A percentile compares a stretch with the other conserved stretches of the same genome.
Evolutionary conservation across 1,140 invertebrate genomes (phyloP).

Genomic region (Hesperophylax magnus): DNA sequence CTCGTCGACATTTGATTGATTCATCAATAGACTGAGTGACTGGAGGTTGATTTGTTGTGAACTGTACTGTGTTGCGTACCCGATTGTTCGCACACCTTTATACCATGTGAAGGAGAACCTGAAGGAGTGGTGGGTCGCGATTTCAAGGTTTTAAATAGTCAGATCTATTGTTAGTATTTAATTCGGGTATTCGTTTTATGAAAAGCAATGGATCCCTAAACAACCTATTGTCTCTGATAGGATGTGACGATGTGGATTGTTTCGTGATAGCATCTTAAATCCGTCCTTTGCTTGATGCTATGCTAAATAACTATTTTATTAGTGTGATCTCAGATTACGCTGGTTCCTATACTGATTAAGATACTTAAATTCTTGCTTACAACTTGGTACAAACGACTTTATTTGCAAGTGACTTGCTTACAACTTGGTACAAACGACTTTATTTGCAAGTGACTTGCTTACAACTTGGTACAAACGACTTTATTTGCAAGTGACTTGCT

Average conservation of each 20-base stretch:
- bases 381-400: not conserved
- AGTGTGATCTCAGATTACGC: not conserved
- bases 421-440: not conserved
- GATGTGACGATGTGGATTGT: not conserved
- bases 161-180: not conserved
- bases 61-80: not conserved
- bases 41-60: not conserved
- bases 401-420: not conserved
- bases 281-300: constrained; percentile 12
- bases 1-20: not conserved
- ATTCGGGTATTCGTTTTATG: not conserved
- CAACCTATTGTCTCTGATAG: constrained; percentile 15
- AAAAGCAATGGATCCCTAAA: constrained; percentile 14
- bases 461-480: too few relatives aligned
- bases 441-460: too few relatives aligned
- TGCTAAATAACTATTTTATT: not conserved
- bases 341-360: constrained; percentile 9
- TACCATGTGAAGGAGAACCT: not conserved
- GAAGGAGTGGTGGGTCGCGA: not conserved
- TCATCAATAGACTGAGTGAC: not conserved
- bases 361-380: not conserved
- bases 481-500: too few relatives aligned
- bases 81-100: too few relatives aligned
- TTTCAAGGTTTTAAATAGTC: not conserved
- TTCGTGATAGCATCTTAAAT: not conserved